A percentile compares a stretch with the other conserved stretches of the same genome.
These are phyloP conservation scores for Acromyrmex charruanus DNA, from an alignment of 1,140 invertebrate genomes.

Conservation along the genomic window DNA sequence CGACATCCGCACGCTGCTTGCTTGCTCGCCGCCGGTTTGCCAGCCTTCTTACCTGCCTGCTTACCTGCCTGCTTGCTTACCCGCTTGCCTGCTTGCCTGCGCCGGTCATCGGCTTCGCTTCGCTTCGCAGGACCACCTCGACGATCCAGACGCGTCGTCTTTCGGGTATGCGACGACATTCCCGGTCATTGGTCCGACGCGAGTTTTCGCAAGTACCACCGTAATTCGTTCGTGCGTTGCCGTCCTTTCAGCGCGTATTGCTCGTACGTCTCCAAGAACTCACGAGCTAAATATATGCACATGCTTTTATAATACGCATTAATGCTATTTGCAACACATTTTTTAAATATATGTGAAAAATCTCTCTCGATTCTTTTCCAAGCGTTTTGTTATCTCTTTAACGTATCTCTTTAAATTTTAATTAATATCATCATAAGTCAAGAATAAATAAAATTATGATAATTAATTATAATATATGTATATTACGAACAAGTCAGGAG, in stretches of 20 bases:
- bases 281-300: neutral
- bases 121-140: conserved; percentile 58
- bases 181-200: conserved; percentile 59
- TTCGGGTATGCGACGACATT: conserved; percentile 63
- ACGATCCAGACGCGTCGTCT: conserved; percentile 62
- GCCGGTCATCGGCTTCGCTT: conserved; percentile 56
- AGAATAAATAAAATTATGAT: neutral
- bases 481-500: neutral
- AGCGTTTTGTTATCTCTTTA: neutral
- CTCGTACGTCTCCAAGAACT: neutral
- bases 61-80: neutral
- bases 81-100: neutral
- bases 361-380: neutral
- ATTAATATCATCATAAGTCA: neutral
- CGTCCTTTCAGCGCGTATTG: neutral
- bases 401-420: neutral
- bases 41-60: neutral
- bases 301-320: neutral
- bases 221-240: conserved; percentile 44
- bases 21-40: neutral
- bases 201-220: conserved; percentile 49
- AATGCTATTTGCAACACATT: neutral
- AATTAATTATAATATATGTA: neutral
- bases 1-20: conserved; percentile 27
- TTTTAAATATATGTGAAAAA: neutral